These are phyloP conservation scores for Tetraodon nigroviridis DNA, from an alignment of 2,113 vertebrate species.

Conservation along the genomic window DNA sequence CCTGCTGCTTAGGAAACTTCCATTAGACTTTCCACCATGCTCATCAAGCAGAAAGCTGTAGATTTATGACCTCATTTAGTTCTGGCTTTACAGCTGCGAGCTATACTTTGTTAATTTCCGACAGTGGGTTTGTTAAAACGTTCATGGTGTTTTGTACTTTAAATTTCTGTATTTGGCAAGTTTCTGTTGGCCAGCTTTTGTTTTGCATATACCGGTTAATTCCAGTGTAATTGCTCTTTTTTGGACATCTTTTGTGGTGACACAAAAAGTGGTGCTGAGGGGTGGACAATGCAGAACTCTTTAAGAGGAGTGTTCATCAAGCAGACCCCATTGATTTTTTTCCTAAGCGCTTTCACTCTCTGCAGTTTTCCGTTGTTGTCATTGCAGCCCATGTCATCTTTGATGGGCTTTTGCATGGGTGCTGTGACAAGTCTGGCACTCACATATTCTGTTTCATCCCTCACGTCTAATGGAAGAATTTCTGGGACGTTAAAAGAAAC, in stretches of 20 bases:
- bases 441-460: slow-evolving; percentile 50
- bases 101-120: slow-evolving; percentile 44
- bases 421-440: slow-evolving; percentile 46
- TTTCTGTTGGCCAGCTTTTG: slow-evolving; percentile 16
- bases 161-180: too few relatives aligned
- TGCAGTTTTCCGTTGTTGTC: slow-evolving; percentile 43
- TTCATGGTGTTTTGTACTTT: too few relatives aligned
- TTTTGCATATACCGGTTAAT: slow-evolving; percentile 24
- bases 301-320: slow-evolving; percentile 33
- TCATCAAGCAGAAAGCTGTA: slow-evolving; percentile 62
- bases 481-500: slow-evolving; percentile 29
- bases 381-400: slow-evolving; percentile 32
- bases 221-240: slow-evolving; percentile 23
- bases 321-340: slow-evolving; percentile 40
- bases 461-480: slow-evolving; percentile 46
- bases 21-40: slow-evolving; percentile 74
- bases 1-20: slow-evolving; percentile 66
- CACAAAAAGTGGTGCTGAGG: slow-evolving; percentile 18
- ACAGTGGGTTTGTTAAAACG: background rate
- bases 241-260: slow-evolving; percentile 23
- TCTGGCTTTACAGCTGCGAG: slow-evolving; percentile 50
- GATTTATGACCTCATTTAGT: slow-evolving; percentile 77
- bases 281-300: slow-evolving; percentile 27
- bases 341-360: slow-evolving; percentile 4
- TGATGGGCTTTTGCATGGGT: slow-evolving; percentile 50